Evolutionary conservation across 1,140 invertebrate species (phyloP).

Genomic region (Hydropsyche tenuis): DNA sequence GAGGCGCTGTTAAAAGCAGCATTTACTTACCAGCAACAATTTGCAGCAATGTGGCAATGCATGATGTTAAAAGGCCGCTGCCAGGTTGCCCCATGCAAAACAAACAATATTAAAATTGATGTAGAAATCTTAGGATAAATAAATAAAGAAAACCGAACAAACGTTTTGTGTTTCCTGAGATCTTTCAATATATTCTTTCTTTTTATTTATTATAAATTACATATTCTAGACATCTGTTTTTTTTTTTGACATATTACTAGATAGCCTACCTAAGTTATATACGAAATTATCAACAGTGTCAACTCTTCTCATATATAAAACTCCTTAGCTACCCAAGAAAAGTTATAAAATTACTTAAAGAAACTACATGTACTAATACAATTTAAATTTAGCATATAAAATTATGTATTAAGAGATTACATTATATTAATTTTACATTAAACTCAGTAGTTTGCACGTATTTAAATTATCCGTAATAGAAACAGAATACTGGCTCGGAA

Average conservation of each 20-base stretch:
- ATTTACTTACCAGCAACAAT: slow-evolving; percentile 14
- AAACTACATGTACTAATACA: slow-evolving; percentile 2
- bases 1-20: background rate
- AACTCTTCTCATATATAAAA: slow-evolving; percentile 2
- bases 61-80: slow-evolving; percentile 33
- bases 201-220: slow-evolving; percentile 49
- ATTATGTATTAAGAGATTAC: no score
- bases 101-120: slow-evolving; percentile 42
- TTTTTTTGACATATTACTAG: slow-evolving; percentile 31
- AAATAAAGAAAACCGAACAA: slow-evolving; percentile 40
- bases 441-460: slow-evolving; percentile 1
- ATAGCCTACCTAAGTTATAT: slow-evolving; percentile 30
- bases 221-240: slow-evolving; percentile 40
- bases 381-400: no score
- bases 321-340: slow-evolving; percentile 19
- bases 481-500: slow-evolving; percentile 35
- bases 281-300: slow-evolving; percentile 22
- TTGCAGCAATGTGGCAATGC: background rate
- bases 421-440: background rate
- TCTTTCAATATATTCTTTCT: slow-evolving; percentile 47
- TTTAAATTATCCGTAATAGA: slow-evolving; percentile 46
- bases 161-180: slow-evolving; percentile 44
- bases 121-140: slow-evolving; percentile 17
- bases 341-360: slow-evolving; percentile 12
- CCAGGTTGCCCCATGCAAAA: slow-evolving; percentile 43